Evolutionary conservation across 30 jellyfish, hydroid and myxozoan species (phyloP), one percentile per base, ranked within the genome.

Genomic region (Cassiopea andromeda): DNA sequence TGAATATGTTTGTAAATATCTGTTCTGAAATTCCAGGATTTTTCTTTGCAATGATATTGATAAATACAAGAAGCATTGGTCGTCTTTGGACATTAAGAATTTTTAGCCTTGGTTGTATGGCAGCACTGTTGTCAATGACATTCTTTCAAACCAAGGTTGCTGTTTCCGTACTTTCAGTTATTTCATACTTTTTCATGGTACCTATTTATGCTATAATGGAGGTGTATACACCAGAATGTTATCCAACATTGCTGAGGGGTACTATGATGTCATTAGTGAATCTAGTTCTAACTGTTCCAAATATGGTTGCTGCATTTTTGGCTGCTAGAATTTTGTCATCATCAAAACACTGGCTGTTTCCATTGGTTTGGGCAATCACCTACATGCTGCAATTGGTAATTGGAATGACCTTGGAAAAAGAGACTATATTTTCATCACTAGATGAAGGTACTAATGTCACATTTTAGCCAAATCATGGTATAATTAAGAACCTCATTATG

Each of bases 171-270:
- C 81, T 90, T 10, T 81, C 97, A 2, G 90, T 90, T 27, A 54
- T 83, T 66, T 17, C 89, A 16, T 90, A 90, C 78, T 90, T 90
- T 80, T 90, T 90, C 88, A 90, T 90, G 86, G 92, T 77, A 64
- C 97, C 97, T 2, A 83, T 90, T 8, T 82, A 69, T 49, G 72
- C 97, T 4, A 77, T 90, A 1, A 16, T 90, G 61, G 89, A 90
- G 46, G 85, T 60, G 16, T 90, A 90, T 82, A 82, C 92, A 9
- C 89, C 97, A 9, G 97, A 90, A 70, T 43, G 80, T 5, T 90
- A 90, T 88, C 97, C 97, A 59, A 82, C 97, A 2, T 60, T 59
- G 58, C 6, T 90, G 82, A 92, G 97, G 8, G 58, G 89, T 46
- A 90, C 82, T 46, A 80, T 80, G 60, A 90, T 90, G 97, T 75